Evolutionary conservation across 2,888 invertebrate species (phyloP).

Genomic region (Hypsopygia costalis): DNA sequence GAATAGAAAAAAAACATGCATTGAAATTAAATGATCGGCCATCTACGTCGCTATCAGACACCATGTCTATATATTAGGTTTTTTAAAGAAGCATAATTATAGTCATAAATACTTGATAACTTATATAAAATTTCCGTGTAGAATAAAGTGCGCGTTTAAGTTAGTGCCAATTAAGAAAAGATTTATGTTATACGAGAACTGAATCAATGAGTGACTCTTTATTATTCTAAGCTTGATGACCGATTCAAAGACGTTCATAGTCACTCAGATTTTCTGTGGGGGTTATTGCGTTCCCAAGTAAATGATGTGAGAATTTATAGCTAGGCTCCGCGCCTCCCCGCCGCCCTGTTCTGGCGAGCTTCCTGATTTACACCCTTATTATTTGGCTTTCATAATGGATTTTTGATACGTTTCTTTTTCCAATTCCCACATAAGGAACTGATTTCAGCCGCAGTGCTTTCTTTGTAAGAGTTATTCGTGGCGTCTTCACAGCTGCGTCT

Average conservation of each 20-base stretch:
- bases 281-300: conserved; percentile 16
- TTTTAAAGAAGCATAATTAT: no score
- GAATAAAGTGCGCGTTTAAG: no score
- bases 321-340: conserved; percentile 13
- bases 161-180: neutral
- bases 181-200: neutral
- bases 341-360: conserved; percentile 26
- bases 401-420: conserved; percentile 43
- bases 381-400: conserved; percentile 50
- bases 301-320: conserved; percentile 31
- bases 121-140: no score
- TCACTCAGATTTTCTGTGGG: no score
- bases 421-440: conserved; percentile 18
- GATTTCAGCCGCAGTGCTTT: conserved; percentile 5
- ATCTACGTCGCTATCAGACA: no score
- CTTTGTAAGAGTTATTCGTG: conserved; percentile 4
- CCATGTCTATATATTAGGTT: no score
- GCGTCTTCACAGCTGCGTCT: neutral
- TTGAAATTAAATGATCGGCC: no score
- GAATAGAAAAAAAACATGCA: no score
- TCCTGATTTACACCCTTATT: conserved; percentile 46
- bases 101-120: no score
- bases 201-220: neutral
- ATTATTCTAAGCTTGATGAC: no score
- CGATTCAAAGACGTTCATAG: no score